Evolutionary conservation across 1,140 invertebrate genomes (phyloP), one percentile per base, ranked within the genome.

Genomic region (Cydia fagiglandana): DNA sequence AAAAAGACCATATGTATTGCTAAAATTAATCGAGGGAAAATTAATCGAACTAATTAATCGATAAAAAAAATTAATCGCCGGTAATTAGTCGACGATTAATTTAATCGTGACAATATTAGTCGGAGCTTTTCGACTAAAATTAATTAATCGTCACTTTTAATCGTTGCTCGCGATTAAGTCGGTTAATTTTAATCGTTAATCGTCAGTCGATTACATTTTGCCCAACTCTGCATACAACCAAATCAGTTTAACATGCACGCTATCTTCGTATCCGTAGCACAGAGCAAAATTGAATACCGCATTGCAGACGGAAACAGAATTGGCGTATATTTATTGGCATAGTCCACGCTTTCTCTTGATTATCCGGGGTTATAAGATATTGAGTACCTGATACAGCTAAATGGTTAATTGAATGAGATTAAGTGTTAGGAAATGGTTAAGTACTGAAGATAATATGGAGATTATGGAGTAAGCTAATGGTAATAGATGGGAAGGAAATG

Each of bases 271-370:
- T 61, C 17, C 5, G 34, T 17, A 70, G n/a, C 34, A 30, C 38
- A 38, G n/a, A 70, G 34, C 64, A 70, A 17, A 68, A 70, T 70
- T 70, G 34, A 45, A 70, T 70, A 4, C 13, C 24, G 64, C 64
- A 38, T 38, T 70, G 66, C 66, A 70, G 66, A 10, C 66, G 66
- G 34, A 41, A 70, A 41, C 66, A 70, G 66, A 70, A 70, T 17
- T 70, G 66, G 34, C 66, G 66, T 70, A 34, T 41, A 70, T 70
- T 70, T 70, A 70, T 45, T 70, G 15, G 66, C 30, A 41, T 70
- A 13, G 66, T 41, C n/a, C 13, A 70, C 24, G 34, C 66, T 70
- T 70, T 70, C 66, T 41, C 66, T 17, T 41, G 28, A 45, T 34
- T 68, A 38, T 70, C 66, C 24, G 56, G 2, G 4, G 20, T 61